Percentiles rank a stretch among this genome's conserved stretches.
Conservation (phyloP, 1,140 invertebrate species). For the Megalopta genalis region DNA sequence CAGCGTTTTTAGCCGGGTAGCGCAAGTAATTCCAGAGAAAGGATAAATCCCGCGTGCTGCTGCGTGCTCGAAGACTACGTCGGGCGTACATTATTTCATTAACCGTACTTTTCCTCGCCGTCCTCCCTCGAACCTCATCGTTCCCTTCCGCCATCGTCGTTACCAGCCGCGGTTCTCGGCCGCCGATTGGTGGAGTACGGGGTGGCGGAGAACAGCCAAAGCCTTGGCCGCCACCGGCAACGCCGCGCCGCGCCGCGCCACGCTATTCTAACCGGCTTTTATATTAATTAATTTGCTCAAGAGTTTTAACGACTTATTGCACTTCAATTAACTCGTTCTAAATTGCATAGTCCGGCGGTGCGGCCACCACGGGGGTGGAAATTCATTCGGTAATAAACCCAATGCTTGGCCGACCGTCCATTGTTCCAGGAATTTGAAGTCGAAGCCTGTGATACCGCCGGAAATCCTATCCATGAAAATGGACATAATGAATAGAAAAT, state of each 20-base stretch:
- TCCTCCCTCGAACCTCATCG: conserved; percentile 25
- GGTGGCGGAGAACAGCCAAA: conserved; percentile 17
- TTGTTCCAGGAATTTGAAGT: neutral
- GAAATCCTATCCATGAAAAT: too few species aligned
- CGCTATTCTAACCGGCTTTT: conserved; percentile 67
- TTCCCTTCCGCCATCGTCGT: conserved; percentile 14
- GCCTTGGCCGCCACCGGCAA: neutral
- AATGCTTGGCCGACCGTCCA: neutral
- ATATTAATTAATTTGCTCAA: conserved; percentile 76
- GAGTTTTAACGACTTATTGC: conserved; percentile 77
- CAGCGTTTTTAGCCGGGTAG: conserved; percentile 19
- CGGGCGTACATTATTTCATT: conserved; percentile 69
- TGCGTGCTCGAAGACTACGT: conserved; percentile 58
- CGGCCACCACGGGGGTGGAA: conserved; percentile 16
- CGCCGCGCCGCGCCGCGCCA: neutral
- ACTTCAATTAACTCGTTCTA: conserved; percentile 76
- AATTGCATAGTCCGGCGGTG: conserved; percentile 67
- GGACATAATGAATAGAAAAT: too few species aligned
- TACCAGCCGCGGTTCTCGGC: neutral
- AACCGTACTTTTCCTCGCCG: conserved; percentile 61
- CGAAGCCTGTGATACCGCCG: too few species aligned
- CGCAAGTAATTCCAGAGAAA: conserved; percentile 61
- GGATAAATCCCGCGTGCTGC: conserved; percentile 54
- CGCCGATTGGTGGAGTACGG: neutral
- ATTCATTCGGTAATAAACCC: conserved; percentile 51